Evolutionary conservation across 1,140 invertebrate genomes (phyloP).

Genomic region (Stenopsyche tienmushanensis): DNA sequence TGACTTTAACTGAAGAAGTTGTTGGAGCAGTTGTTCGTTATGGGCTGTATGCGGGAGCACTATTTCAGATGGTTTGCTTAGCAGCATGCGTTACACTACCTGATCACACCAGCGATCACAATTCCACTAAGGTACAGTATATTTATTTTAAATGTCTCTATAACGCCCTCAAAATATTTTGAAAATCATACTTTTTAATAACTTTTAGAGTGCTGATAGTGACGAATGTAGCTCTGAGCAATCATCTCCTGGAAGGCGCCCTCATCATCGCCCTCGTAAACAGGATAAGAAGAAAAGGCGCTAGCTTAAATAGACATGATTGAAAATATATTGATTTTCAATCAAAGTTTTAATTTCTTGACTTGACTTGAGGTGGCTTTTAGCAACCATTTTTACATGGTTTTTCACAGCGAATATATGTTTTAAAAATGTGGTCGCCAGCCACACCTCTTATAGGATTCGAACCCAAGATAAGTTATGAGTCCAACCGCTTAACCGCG

Average conservation of each 20-base stretch:
- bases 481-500: too few species aligned
- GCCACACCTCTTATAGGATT: too few species aligned
- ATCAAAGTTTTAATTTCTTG: too few species aligned
- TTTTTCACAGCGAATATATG: too few species aligned
- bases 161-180: not conserved
- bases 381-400: too few species aligned
- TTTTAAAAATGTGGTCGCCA: too few species aligned
- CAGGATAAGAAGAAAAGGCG: slow-evolving; percentile 60
- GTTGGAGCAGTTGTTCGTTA: slow-evolving; percentile 60
- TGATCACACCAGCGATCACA: slow-evolving; percentile 40
- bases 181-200: slow-evolving; percentile 1
- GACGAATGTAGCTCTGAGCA: slow-evolving; percentile 63
- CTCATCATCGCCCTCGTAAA: slow-evolving; percentile 55
- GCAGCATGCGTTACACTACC: slow-evolving; percentile 62
- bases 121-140: slow-evolving; percentile 34
- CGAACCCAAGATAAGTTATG: too few species aligned
- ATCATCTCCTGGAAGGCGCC: slow-evolving; percentile 55
- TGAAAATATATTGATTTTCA: slow-evolving; percentile 12
- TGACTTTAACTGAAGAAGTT: slow-evolving; percentile 50
- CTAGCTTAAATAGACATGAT: slow-evolving; percentile 41
- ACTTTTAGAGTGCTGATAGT: slow-evolving; percentile 50
- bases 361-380: too few species aligned
- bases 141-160: not conserved
- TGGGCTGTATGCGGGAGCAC: slow-evolving; percentile 61
- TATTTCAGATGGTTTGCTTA: slow-evolving; percentile 65